These are phyloP conservation scores for Oryctolagus cuniculus DNA, from an alignment of 2,113 vertebrate species.

Conservation along the genomic window DNA sequence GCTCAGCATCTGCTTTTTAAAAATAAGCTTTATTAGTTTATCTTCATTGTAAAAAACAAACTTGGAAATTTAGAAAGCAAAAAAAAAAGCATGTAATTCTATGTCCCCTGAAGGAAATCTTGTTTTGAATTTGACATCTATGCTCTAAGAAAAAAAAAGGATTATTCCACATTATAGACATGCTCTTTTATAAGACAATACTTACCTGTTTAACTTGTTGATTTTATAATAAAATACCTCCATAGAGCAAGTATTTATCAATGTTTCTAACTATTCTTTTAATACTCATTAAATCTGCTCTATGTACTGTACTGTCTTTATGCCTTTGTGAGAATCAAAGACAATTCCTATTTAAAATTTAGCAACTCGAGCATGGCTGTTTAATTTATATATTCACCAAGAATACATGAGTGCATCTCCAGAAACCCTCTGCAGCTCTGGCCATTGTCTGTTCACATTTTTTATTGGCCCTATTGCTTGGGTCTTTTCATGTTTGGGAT, in stretches of 20 bases:
- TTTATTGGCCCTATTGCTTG: neutral
- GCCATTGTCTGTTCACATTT: neutral
- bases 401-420: neutral
- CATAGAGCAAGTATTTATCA: neutral
- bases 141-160: neutral
- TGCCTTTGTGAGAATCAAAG: neutral
- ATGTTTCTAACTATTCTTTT: neutral
- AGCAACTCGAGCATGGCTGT: neutral
- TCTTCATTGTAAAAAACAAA: neutral
- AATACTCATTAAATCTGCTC: neutral
- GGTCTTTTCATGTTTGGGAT: neutral
- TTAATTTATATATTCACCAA: neutral
- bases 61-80: neutral
- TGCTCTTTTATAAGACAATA: neutral
- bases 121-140: neutral
- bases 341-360: neutral
- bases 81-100: neutral
- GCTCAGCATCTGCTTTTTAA: constrained; percentile 13
- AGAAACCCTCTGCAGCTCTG: neutral
- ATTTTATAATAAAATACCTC: neutral
- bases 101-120: neutral
- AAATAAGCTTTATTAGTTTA: constrained; percentile 15
- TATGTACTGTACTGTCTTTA: neutral
- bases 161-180: neutral
- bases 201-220: too few relatives aligned